Conservation (phyloP, 2,888 invertebrate species). For the Ceramica pisi region DNA sequence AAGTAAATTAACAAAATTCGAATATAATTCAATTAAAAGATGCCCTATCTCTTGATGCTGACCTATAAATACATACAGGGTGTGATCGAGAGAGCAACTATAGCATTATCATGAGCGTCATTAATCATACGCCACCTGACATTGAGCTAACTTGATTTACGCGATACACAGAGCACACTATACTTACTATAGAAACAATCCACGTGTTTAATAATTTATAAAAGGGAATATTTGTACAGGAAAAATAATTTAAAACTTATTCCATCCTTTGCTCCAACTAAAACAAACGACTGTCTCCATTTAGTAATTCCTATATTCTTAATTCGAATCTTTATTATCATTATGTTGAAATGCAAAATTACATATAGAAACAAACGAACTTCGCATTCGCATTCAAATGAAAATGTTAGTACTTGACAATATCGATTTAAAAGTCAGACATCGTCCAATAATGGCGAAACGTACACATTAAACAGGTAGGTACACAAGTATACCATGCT, state of each 20-base stretch:
- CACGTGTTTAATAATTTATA: constrained; percentile 14
- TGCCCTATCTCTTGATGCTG: not conserved
- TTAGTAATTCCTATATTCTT: not conserved
- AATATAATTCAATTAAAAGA: constrained; percentile 16
- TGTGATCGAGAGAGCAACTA: constrained; percentile 46
- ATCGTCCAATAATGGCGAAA: constrained; percentile 18
- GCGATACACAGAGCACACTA: constrained; percentile 28
- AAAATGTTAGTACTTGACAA: not conserved
- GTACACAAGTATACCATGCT: constrained; percentile 26
- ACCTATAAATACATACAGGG: constrained; percentile 1
- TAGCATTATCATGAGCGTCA: constrained; percentile 46
- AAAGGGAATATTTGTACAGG: not conserved
- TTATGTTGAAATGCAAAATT: not conserved
- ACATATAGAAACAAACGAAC: not conserved
- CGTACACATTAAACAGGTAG: constrained; percentile 39
- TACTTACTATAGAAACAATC: constrained; percentile 12
- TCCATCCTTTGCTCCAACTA: not conserved
- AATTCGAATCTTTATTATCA: constrained; percentile 10
- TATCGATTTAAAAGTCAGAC: constrained; percentile 42
- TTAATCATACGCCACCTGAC: constrained; percentile 65
- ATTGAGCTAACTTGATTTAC: constrained; percentile 64
- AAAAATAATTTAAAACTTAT: not conserved
- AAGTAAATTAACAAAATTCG: constrained; percentile 4
- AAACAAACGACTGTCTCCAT: constrained; percentile 2
- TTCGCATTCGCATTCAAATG: not conserved